Conservation (phyloP, 2,888 invertebrate species). For the Vannuccia rotundouncinata region DNA sequence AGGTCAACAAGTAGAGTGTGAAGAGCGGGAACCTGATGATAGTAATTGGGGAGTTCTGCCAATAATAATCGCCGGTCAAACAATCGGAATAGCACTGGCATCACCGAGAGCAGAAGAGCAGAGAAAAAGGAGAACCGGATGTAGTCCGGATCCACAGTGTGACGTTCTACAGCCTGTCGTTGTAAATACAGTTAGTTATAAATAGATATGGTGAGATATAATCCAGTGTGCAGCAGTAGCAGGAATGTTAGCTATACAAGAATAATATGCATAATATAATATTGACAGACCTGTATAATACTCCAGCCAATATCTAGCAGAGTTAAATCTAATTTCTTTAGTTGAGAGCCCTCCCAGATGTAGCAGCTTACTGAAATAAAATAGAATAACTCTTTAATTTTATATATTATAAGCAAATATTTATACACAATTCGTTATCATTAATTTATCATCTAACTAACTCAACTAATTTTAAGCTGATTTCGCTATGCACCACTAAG, state of each 20-base stretch:
- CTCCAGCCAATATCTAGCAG: slow-evolving; percentile 88
- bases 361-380: slow-evolving; percentile 74
- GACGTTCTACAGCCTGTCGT: not conserved
- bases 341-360: slow-evolving; percentile 82
- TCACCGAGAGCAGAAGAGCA: not conserved
- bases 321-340: slow-evolving; percentile 83
- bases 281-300: slow-evolving; percentile 76
- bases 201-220: too few relatives aligned
- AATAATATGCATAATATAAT: too few relatives aligned
- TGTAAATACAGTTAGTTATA: too few relatives aligned
- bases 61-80: not conserved
- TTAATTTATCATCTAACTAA: too few relatives aligned
- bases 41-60: not conserved
- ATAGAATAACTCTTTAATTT: too few relatives aligned
- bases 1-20: not conserved
- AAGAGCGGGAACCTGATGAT: not conserved
- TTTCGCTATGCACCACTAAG: too few relatives aligned
- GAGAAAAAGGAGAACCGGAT: not conserved
- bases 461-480: too few relatives aligned
- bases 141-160: not conserved
- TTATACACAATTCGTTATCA: too few relatives aligned
- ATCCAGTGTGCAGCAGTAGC: too few relatives aligned
- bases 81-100: not conserved
- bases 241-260: too few relatives aligned
- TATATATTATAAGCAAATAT: too few relatives aligned